Conservation (phyloP, 2,888 invertebrate species). For the Agrilus cyanescens region DNA sequence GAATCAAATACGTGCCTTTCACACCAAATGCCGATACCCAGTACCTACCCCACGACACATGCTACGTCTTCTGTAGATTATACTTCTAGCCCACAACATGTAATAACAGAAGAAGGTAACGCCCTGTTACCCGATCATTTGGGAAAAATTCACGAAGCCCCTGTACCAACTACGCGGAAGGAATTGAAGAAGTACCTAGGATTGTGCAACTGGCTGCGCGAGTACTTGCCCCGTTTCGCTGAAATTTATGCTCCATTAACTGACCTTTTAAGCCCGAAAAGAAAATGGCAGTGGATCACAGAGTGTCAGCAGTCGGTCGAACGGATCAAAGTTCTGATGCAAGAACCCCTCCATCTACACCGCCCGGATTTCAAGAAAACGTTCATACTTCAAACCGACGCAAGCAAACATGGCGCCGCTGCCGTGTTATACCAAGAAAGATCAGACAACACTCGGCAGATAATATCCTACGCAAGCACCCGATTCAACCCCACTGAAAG, state of each 20-base stretch:
- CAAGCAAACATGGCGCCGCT: slow-evolving; percentile 14
- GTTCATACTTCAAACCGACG: slow-evolving; percentile 17
- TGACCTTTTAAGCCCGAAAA: no score
- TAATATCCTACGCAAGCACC: no score
- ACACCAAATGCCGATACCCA: no score
- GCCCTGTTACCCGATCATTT: no score
- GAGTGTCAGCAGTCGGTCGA: slow-evolving; percentile 9
- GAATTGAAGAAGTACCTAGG: slow-evolving; percentile 18
- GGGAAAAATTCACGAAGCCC: no score
- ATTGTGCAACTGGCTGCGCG: slow-evolving; percentile 16
- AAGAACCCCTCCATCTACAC: slow-evolving; percentile 11
- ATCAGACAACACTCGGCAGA: background rate
- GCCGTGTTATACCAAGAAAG: slow-evolving; percentile 18
- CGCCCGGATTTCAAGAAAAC: slow-evolving; percentile 12
- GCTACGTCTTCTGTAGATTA: no score
- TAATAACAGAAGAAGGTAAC: no score
- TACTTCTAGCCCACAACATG: no score
- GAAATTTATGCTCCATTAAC: slow-evolving; percentile 16
- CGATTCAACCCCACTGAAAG: slow-evolving; percentile 9
- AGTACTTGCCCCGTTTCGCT: slow-evolving; percentile 17
- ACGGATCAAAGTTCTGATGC: slow-evolving; percentile 8
- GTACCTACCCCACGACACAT: no score
- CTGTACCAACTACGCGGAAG: no score
- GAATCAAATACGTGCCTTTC: no score
- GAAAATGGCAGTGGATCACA: slow-evolving; percentile 10